Conservation (phyloP, 2,113 vertebrate genomes). For the Oxyruncus cristatus region DNA sequence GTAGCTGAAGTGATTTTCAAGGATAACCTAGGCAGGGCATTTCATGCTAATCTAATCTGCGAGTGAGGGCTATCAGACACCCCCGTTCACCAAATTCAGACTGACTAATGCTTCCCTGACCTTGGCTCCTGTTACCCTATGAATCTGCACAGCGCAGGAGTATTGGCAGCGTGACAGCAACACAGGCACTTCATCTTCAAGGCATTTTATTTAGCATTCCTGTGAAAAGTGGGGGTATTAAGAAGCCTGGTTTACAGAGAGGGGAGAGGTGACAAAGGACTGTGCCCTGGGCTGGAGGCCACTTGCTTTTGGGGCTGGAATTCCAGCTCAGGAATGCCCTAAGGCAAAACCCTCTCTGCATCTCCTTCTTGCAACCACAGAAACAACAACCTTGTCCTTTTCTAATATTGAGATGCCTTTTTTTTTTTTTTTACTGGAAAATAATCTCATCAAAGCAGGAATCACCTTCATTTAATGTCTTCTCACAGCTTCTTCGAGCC, state of each 20-base stretch:
- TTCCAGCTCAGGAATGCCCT: slow-evolving; percentile 45
- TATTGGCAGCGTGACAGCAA: slow-evolving; percentile 30
- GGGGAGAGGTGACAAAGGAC: slow-evolving; percentile 40
- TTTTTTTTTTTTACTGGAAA: neutral
- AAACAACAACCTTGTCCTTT: neutral
- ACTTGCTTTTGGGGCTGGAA: slow-evolving; percentile 10
- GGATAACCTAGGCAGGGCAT: neutral
- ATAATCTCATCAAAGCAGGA: slow-evolving; percentile 15
- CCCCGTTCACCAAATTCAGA: neutral
- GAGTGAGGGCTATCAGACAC: neutral
- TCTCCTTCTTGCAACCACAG: neutral
- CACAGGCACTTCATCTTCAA: slow-evolving; percentile 40
- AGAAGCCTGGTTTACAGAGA: neutral
- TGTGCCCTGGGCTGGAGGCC: neutral
- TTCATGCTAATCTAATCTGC: slow-evolving; percentile 34
- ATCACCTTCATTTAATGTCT: slow-evolving; percentile 29
- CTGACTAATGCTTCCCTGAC: slow-evolving; percentile 50
- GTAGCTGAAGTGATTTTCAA: slow-evolving; percentile 27
- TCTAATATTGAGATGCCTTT: neutral
- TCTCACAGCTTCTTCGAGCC: neutral
- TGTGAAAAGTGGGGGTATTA: slow-evolving; percentile 7
- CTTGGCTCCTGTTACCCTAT: slow-evolving; percentile 42
- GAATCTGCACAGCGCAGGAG: neutral
- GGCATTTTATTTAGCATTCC: slow-evolving; percentile 51
- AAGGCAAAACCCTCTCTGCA: neutral